Conservation (phyloP, 2,113 vertebrate species). For the Regulus satrapa region DNA sequence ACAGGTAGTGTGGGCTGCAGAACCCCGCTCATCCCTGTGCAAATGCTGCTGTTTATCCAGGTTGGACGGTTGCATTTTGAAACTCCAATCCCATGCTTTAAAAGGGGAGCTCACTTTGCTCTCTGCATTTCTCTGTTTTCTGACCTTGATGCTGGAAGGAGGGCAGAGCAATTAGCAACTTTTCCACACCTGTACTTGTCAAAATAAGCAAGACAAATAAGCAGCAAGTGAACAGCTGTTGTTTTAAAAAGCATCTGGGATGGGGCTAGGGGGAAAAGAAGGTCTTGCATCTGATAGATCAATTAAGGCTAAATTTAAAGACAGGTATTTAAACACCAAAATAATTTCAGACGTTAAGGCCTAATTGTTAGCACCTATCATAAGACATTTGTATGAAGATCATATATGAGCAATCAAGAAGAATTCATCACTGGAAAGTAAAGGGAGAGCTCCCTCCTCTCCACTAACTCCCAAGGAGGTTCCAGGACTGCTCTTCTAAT, state of each 20-base stretch:
- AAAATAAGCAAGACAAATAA: background rate
- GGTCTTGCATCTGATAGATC: background rate
- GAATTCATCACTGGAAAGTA: background rate
- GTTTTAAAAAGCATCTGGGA: background rate
- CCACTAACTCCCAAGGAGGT: rapidly evolving
- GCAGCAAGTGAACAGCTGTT: background rate
- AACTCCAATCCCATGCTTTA: background rate
- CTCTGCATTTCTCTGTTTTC: background rate
- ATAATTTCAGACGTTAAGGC: background rate
- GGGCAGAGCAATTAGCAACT: background rate
- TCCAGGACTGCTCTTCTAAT: background rate
- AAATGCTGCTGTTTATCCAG: background rate
- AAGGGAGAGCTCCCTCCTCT: background rate
- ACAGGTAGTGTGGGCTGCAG: background rate
- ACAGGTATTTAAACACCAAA: background rate
- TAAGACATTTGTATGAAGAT: background rate
- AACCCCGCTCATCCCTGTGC: rapidly evolving
- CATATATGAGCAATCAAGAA: background rate
- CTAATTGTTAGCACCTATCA: background rate
- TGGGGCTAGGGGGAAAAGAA: background rate
- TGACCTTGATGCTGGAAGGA: background rate
- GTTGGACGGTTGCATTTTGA: background rate
- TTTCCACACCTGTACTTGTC: background rate
- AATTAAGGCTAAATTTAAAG: background rate
- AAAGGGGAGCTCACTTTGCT: background rate